phyloP scores from a whole-genome alignment of 2,888 invertebrate species.

The Meghimatium bilineatum region DNA sequence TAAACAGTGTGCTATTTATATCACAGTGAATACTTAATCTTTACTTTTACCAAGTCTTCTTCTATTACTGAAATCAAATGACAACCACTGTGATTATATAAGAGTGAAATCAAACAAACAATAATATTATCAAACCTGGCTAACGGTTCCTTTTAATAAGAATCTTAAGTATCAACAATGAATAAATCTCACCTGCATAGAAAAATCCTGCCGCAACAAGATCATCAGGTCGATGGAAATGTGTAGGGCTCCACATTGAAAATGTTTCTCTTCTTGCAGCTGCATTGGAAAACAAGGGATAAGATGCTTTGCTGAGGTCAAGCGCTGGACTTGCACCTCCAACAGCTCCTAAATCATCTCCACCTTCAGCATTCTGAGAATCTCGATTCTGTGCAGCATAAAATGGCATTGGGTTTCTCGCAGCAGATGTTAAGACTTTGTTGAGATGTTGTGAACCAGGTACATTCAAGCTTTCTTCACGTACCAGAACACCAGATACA shows the following conservation, averaged over 20 bases:
- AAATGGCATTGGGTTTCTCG: conserved; percentile 17
- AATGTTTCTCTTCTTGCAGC: conserved; percentile 43
- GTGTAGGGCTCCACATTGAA: conserved; percentile 26
- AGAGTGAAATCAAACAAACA: no score
- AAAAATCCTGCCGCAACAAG: conserved; percentile 48
- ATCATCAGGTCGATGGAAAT: conserved; percentile 43
- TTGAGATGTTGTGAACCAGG: conserved; percentile 6
- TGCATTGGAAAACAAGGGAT: conserved; percentile 47
- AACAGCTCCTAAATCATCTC: conserved; percentile 11
- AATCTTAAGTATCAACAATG: no score
- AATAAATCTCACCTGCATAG: conserved; percentile 50
- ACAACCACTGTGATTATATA: no score
- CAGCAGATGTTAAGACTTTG: conserved; percentile 36
- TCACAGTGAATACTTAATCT: no score
- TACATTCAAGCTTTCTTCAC: conserved; percentile 25
- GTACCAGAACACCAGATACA: conserved; percentile 15
- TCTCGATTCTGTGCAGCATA: background rate
- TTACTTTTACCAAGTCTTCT: no score
- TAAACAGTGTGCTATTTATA: no score
- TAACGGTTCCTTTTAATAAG: no score
- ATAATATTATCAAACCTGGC: no score
- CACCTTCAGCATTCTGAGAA: background rate
- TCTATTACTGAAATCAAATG: no score
- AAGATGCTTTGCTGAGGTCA: conserved; percentile 46
- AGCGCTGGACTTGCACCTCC: conserved; percentile 21